These are phyloP conservation scores for Hypanus sabinus DNA, from an alignment of 2,113 vertebrate genomes.

Conservation along the genomic window DNA sequence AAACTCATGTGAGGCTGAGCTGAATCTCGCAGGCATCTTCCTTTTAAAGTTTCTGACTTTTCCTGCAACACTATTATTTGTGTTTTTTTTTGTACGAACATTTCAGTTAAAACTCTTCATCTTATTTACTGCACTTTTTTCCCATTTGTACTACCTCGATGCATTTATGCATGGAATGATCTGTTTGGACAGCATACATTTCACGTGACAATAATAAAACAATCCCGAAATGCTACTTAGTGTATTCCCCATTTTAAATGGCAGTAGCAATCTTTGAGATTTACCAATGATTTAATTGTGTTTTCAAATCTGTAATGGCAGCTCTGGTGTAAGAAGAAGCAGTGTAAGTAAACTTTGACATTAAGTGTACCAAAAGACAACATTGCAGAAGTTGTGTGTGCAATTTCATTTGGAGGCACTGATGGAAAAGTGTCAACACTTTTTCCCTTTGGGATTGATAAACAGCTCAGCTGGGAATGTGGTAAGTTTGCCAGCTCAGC, in stretches of 20 bases:
- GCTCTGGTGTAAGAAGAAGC: not conserved
- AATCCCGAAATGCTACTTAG: not conserved
- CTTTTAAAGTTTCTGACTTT: not conserved
- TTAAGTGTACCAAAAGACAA: slow-evolving; percentile 24
- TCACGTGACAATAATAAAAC: too few relatives aligned
- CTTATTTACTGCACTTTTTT: too few relatives aligned
- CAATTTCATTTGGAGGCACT: slow-evolving; percentile 38
- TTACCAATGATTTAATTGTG: not conserved
- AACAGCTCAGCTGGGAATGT: slow-evolving; percentile 70
- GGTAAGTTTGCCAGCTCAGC: slow-evolving; percentile 56
- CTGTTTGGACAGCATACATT: too few relatives aligned
- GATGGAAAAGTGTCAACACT: slow-evolving; percentile 33
- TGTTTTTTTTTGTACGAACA: too few relatives aligned
- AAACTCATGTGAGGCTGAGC: too few relatives aligned
- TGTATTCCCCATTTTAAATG: not conserved
- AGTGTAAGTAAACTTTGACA: slow-evolving; percentile 29
- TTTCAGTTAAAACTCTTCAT: not conserved
- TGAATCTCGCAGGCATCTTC: not conserved
- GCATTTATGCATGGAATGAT: too few relatives aligned
- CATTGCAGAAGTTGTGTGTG: slow-evolving; percentile 37
- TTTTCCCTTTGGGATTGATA: slow-evolving; percentile 53
- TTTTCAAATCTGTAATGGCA: not conserved
- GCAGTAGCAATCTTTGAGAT: not conserved
- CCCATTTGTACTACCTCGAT: too few relatives aligned
- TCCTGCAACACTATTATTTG: not conserved